These are phyloP conservation scores for Eueremaeus valkanovi DNA, from an alignment of 2,888 invertebrate genomes.

Conservation along the genomic window DNA sequence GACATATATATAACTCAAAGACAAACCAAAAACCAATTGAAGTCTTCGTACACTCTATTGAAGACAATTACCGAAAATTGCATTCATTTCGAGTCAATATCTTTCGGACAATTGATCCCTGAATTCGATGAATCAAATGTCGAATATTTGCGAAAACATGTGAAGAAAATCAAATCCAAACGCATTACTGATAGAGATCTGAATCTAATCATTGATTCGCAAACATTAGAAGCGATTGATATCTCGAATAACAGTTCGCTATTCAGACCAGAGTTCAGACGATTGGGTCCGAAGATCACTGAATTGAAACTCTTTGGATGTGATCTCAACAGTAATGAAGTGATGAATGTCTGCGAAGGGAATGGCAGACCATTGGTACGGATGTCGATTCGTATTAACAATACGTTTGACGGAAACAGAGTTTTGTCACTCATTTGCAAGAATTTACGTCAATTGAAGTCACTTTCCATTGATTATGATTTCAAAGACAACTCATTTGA, in stretches of 20 bases:
- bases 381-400: neutral
- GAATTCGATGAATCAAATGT: neutral
- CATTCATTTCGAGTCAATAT: neutral
- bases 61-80: neutral
- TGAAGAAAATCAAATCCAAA: neutral
- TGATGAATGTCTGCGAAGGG: neutral
- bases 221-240: neutral
- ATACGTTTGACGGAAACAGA: neutral
- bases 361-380: neutral
- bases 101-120: neutral
- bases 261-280: neutral
- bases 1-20: neutral
- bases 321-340: neutral
- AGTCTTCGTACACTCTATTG: neutral
- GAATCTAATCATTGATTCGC: neutral
- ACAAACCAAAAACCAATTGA: neutral
- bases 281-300: constrained; percentile 15
- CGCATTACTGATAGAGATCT: neutral
- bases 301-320: neutral
- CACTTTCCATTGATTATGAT: neutral
- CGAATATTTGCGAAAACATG: neutral
- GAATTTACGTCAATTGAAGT: neutral
- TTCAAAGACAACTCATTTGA: too few relatives aligned
- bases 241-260: neutral
- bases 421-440: neutral